Base-by-base conservation (phyloP, 1,140 invertebrate species). In the Drosophila arizonae region DNA sequence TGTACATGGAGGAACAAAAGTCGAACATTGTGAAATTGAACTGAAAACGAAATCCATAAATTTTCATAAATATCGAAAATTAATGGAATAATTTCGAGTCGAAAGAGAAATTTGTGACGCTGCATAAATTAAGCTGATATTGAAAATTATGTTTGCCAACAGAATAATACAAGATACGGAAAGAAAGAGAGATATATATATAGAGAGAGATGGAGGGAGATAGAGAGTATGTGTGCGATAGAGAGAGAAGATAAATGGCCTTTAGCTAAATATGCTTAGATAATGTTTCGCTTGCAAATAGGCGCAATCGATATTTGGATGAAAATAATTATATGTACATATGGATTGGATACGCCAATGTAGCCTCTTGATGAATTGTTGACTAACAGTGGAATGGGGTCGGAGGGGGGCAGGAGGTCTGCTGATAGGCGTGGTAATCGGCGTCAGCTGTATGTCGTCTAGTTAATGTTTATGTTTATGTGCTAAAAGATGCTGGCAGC, bases 241-340 rank as follows among this genome's bases (percentile, higher is more conserved):
- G 17, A 46, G 36, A 54, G 43, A 36, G 52, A 61, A 46, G 36
- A 54, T 52, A 46, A 62, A 61, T 36, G 30, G 57, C 21, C 26
- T 36, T 4, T 39, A 11, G 26, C 24, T 30, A 50, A 4, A 10
- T 17, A 28, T 48, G 28, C 43, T 60, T 46, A 48, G 56, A 56
- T 55, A 55, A 55, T 55, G 8, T 43, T 15, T 6, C 33, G 24
- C 39, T 28, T 30, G 13, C 26, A 36, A 57, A 58, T 66, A 75
- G 65, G 64, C 39, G 52, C 46, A 85, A 85, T 84, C 72, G 79
- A 84, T 85, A 60, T 56, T 41, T 55, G 46, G 39, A 28, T 50
- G 63, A 58, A 64, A 64, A 81, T 86, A 77, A 85, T 81, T 85
- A 66, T 81, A 73, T 81, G 74, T 84, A 84, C 73, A 85, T 74